Conservation (phyloP, 1,140 invertebrate species). For the Adoxophyes honmai region DNA sequence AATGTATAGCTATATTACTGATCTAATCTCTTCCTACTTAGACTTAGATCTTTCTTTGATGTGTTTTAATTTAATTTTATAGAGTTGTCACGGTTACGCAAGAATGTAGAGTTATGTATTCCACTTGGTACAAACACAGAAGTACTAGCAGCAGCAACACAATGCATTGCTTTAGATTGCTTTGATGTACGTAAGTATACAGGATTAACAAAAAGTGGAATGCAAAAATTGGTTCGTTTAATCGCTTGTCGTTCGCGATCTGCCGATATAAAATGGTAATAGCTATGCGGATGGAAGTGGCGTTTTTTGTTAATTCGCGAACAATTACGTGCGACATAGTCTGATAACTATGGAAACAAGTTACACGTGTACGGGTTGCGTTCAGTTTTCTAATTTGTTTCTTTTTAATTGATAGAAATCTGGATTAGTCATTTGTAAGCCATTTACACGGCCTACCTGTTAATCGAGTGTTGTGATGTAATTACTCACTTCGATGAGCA, state of each 20-base stretch:
- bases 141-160: too few species aligned
- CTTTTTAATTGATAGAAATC: constrained; percentile 13
- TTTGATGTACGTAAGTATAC: neutral
- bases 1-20: too few species aligned
- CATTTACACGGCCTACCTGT: neutral
- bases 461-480: constrained; percentile 1
- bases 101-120: too few species aligned
- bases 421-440: neutral
- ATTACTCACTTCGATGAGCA: too few species aligned
- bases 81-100: too few species aligned
- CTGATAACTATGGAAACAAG: constrained; percentile 62
- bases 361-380: constrained; percentile 27
- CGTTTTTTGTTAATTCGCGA: constrained; percentile 37
- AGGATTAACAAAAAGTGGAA: neutral
- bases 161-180: neutral
- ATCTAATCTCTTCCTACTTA: too few species aligned
- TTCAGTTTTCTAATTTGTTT: constrained; percentile 26
- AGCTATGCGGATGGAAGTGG: constrained; percentile 55
- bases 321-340: constrained; percentile 66
- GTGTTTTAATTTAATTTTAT: too few species aligned
- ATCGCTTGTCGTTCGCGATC: neutral
- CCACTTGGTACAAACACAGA: too few species aligned
- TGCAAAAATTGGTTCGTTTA: neutral
- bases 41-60: too few species aligned
- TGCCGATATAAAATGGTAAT: constrained; percentile 17